Evolutionary conservation across 2,888 invertebrate genomes (phyloP), one percentile per base, ranked within the genome.

Genomic region (Lampropteryx suffumata): DNA sequence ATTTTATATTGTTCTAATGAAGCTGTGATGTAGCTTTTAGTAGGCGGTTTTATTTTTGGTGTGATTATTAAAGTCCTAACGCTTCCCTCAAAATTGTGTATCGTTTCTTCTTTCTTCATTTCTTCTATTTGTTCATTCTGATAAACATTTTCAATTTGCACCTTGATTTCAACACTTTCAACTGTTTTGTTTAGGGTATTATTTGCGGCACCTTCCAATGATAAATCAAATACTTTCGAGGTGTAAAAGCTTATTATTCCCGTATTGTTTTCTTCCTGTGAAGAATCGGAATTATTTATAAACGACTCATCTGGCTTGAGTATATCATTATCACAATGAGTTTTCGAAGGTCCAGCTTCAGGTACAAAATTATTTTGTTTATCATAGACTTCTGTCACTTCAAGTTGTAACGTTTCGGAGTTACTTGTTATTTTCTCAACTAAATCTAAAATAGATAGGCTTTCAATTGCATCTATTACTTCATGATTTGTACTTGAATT

Each of bases 1-100:
- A 94, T 92, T 11, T 88, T 86, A 63, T 92, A 92, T 8, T 79
- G 73, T 10, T 79, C 67, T 67, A 93, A 77, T 27, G 82, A 91
- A 24, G 82, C 74, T 28, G 79, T 56, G 8, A 94, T 77, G 44
- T 91, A 79, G 13, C 68, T 71, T 59, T 75, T 86, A 12, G 88
- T 86, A 0, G 94, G 95, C 11, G 94, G 92, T 64, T 84, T 90
- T 60, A 90, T 87, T 82, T 84, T 91, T 4, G 93, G 92, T 6
- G 83, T 86, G 35, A 92, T 68, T 56, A 83, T 72, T 27, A 49
- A 41, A 14, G 1, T 10, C 14, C 32, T 8, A 17, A 33, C 24
- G 21, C 4, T 14, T 11, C 12, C 10, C 29, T 39, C 12, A 10
- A 17, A 7, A 30, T 29, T 10, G 2, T 35, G 17, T 3, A 4